Evolutionary conservation across 2,113 vertebrate species (phyloP), one percentile per base, ranked within the genome.

Genomic region (Lethenteron camtschaticum): DNA sequence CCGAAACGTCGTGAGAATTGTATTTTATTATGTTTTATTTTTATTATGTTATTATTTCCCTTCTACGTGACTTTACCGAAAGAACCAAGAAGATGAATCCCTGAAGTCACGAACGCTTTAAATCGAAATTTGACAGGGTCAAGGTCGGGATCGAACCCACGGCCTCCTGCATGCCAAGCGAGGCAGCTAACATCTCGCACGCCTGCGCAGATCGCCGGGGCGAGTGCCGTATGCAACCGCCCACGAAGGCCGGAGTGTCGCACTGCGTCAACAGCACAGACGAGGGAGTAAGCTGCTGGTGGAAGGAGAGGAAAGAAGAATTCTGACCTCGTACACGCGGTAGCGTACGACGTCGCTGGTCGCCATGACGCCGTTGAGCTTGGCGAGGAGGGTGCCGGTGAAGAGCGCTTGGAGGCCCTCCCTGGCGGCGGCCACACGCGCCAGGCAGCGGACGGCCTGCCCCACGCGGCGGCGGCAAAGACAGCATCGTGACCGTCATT

Each of bases 311-410:
- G 60, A 1, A 10, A n/a, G 20, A 10, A 16, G 10, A 16, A 66
- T 20, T 57, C 78, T 57, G 79, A 95, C 94, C 92, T 99, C 92
- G 56, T 96, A 95, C 1, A 92, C 80, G 71, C 94, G 79, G 76
- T 96, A 99, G 10, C 94, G 83, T 75, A 96, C 77, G 1, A 88
- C 12, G 68, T 96, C 90, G 18, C 74, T 90, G 55, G 74, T 83
- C 57, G 79, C 78, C 90, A 94, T 94, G 12, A 96, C 86, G 1
- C 79, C 81, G 75, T 85, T 91, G 71, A 96, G 76, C 58, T 86
- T 85, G 12, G 82, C 75, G 69, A 94, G 68, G 73, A 94, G 76
- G 68, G 78, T 83, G 70, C 82, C 84, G 57, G 79, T 83, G 75
- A 99, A 91, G 57, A 99, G 73, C 69, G 82, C 81, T 73, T 95